Conservation (phyloP, 2,797 vertebrate species). For the Hozukius guyotensis region DNA sequence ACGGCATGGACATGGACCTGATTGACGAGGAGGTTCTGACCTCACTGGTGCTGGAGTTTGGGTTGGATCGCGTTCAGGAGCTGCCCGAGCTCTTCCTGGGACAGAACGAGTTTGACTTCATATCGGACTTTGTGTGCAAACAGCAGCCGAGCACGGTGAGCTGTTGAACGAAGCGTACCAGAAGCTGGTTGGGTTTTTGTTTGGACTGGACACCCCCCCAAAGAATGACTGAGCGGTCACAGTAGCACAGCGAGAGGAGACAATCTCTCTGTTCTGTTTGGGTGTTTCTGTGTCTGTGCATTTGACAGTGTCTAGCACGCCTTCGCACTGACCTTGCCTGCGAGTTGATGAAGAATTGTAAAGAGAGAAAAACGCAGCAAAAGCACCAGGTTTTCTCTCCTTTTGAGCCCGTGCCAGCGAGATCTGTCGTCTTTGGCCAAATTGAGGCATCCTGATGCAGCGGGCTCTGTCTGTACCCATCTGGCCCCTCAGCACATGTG, state of each 20-base stretch:
- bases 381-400: slow-evolving; percentile 42
- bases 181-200: slow-evolving; percentile 19
- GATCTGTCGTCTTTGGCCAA: slow-evolving; percentile 60
- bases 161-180: slow-evolving; percentile 81
- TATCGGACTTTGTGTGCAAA: slow-evolving; percentile 95
- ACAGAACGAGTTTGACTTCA: slow-evolving; percentile 97
- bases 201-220: slow-evolving; percentile 50
- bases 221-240: slow-evolving; percentile 62
- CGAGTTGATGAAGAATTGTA: slow-evolving; percentile 36
- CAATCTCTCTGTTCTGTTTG: slow-evolving; percentile 67
- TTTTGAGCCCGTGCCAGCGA: slow-evolving; percentile 53
- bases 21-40: slow-evolving; percentile 97
- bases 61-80: slow-evolving; percentile 94
- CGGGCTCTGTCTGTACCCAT: slow-evolving; percentile 65
- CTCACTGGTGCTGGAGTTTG: slow-evolving; percentile 92
- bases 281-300: slow-evolving; percentile 68
- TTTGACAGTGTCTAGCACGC: slow-evolving; percentile 54
- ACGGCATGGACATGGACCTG: slow-evolving; percentile 92
- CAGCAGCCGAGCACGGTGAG: slow-evolving; percentile 95
- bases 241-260: slow-evolving; percentile 72
- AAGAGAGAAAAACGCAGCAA: slow-evolving; percentile 35
- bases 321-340: slow-evolving; percentile 55
- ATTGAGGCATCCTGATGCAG: slow-evolving; percentile 61
- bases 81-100: slow-evolving; percentile 95
- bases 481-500: slow-evolving; percentile 70